Evolutionary conservation across 2,113 vertebrate species (phyloP), one percentile per base, ranked within the genome.

Genomic region (Nothobranchius furzeri): DNA sequence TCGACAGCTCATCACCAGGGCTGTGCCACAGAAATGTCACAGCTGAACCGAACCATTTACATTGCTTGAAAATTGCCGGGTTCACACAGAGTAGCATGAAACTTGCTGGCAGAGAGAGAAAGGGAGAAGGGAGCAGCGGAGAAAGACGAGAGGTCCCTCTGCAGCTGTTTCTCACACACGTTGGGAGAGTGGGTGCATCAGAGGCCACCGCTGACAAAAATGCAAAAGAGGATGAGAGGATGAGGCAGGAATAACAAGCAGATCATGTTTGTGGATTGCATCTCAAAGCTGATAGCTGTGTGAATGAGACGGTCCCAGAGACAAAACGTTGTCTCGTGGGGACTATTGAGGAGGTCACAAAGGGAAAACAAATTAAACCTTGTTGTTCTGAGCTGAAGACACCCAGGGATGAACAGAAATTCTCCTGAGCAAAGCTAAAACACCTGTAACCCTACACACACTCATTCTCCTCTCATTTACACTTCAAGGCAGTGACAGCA

Each of bases 41-140:
- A 3, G 78, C 75, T 47, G 75, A 77, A 61, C 17, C 46, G 65
- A 76, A 70, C 48, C 75, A 70, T 72, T 80, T 69, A 56, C 72
- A 82, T 77, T 76, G 70, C 80, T 72, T 71, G 76, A 70, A 82
- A 79, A 78, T 54, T 62, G 57, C 45, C 0, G 79, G 79, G 90
- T 90, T 91, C 90, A 91, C 46, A 15, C 70, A 66, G 85, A 88
- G 88, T 88, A 85, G 82, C 89, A 90, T 80, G 78, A 79, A 90
- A 90, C 82, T 88, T 72, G 81, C 64, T 86, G 81, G 72, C 70
- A 62, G 73, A 43, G 63, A 60, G 64, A 64, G 43, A 6, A 40
- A 7, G 70, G 50, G 61, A 60, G 58, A 61, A 52, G 25, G 54
- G 30, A 45, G 60, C 36, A 50, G 66, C 47, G 59, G 24, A 73